These are phyloP conservation scores for Anser brachyrhynchus DNA, from an alignment of 2,113 vertebrate species.

Conservation along the genomic window DNA sequence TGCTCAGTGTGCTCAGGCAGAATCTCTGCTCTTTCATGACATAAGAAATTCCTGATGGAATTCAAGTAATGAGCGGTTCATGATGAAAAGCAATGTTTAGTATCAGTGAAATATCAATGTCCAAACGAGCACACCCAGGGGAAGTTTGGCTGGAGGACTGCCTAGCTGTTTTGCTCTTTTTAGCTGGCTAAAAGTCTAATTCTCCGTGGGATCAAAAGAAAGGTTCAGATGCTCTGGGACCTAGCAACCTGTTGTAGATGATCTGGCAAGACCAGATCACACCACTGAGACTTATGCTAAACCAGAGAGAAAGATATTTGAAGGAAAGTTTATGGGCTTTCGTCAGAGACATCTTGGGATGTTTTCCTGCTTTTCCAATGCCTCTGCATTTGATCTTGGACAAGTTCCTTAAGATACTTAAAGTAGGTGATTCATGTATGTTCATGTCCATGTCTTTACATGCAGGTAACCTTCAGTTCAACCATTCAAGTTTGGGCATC, in stretches of 20 bases:
- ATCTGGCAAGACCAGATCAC: slow-evolving; percentile 21
- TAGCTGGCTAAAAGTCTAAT: slow-evolving; percentile 1
- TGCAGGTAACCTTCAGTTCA: neutral
- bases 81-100: slow-evolving; percentile 27
- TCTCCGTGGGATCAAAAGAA: neutral
- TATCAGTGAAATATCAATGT: slow-evolving; percentile 26
- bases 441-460: neutral
- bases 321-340: neutral
- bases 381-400: neutral
- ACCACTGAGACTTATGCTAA: neutral
- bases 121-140: neutral
- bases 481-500: neutral
- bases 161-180: neutral
- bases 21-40: slow-evolving; percentile 20
- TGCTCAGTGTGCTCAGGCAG: slow-evolving; percentile 49
- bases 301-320: neutral
- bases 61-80: slow-evolving; percentile 42
- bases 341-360: neutral
- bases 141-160: slow-evolving; percentile 1
- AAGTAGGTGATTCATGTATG: neutral
- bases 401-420: neutral
- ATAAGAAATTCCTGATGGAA: slow-evolving; percentile 45
- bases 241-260: neutral
- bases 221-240: slow-evolving; percentile 1
- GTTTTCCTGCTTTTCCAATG: neutral